Base-by-base conservation (phyloP, 2,888 invertebrate genomes). In the Chironomus tentans region DNA sequence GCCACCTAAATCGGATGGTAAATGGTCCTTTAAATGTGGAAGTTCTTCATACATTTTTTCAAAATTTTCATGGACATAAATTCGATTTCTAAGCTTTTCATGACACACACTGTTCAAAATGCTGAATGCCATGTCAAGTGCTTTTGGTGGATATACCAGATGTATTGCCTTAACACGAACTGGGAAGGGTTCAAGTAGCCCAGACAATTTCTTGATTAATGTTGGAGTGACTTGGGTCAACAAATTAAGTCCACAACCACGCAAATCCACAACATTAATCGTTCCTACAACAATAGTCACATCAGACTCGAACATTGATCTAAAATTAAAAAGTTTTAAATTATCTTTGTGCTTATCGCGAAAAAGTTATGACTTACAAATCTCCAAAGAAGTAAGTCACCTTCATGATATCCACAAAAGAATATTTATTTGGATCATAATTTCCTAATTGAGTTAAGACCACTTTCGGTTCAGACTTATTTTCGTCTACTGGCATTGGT, bases 371-470 rank as follows among this genome's bases (percentile, higher is more conserved):
- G 10, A 74, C 28, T 21, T 61, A 74, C 68, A 61, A 24, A 22
- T 74, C 74, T 2, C 61, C 74, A 65, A 74, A 47, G 13, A 65
- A 65, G 21, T 74, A 74, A 22, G 68, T 68, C 47, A 74, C 74
- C 22, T 74, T 74, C 74, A 74, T 74, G 3, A 74, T 61, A 12
- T 21, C 22, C 28, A 74, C 10, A 46, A 74, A 74, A n/a, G 24
- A n/a, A 28, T 47, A 74, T 74, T 68, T 80, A 5, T 82, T 81
- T 4, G 85, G 82, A 78, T 86, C 82, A 76, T 82, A 82, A 6
- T 81, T 80, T 1, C 87, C 87, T 4, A 86, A 81, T 18, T 88
- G 84, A 72, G 88, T 82, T n/a, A 89, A 82, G 68, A 86, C 83
- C 2, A 86, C 83, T 77, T 86, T 83, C 0, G 87, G 83, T 68